phyloP scores from a whole-genome alignment of 2,888 invertebrate genomes.

The Campopleginae sp. region DNA sequence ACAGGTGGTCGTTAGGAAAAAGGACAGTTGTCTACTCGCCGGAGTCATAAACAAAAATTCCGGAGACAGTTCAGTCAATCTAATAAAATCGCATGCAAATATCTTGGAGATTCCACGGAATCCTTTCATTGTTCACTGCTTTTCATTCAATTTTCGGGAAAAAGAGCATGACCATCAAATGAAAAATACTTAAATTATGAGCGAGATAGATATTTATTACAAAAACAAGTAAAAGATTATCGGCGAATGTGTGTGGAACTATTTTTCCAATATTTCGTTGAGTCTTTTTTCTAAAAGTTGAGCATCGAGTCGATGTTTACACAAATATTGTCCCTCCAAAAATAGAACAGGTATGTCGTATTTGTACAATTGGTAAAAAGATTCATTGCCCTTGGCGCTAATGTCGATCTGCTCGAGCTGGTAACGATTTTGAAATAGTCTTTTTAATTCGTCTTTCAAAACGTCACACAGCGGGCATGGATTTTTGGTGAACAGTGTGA shows the following conservation, averaged over 20 bases:
- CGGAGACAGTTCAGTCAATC: too few relatives aligned
- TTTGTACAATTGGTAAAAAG: conserved; percentile 90
- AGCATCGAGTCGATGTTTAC: conserved; percentile 90
- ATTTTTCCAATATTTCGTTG: conserved; percentile 50
- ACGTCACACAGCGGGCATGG: conserved; percentile 93
- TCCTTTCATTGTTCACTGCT: neutral
- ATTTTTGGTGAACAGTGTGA: conserved; percentile 93
- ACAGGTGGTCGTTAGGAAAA: too few relatives aligned
- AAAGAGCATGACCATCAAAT: neutral
- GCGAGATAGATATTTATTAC: neutral
- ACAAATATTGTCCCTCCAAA: conserved; percentile 92
- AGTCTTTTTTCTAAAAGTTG: conserved; percentile 86
- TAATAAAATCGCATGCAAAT: too few relatives aligned
- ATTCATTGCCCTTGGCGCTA: conserved; percentile 89
- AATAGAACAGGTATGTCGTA: conserved; percentile 96
- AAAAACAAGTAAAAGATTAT: neutral
- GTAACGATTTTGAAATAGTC: conserved; percentile 87
- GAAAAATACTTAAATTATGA: neutral
- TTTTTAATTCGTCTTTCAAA: conserved; percentile 88
- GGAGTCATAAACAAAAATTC: too few relatives aligned
- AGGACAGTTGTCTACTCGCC: too few relatives aligned
- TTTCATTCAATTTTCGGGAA: neutral
- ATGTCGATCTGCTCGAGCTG: conserved; percentile 91
- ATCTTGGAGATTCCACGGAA: neutral
- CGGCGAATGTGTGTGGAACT: neutral